A percentile compares a stretch with the other conserved stretches of the same genome.
Conservation (phyloP, 2,888 invertebrate species). For the Lithophane socia region DNA sequence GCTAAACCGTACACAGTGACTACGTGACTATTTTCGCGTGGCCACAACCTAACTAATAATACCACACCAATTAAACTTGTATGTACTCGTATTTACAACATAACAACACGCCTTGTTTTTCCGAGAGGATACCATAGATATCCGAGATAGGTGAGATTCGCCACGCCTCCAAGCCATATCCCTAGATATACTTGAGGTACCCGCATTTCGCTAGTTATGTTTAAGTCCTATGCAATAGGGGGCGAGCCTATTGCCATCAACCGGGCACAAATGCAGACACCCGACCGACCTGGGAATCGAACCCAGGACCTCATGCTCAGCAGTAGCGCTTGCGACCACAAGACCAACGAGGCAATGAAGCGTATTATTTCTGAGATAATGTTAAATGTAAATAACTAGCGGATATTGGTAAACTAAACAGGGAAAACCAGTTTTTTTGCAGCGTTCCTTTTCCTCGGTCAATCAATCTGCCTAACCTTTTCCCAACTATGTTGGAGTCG, state of each 20-base stretch:
- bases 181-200: too few species aligned
- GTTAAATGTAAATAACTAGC: constrained; percentile 21
- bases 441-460: constrained; percentile 15
- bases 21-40: constrained; percentile 66
- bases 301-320: too few species aligned
- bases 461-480: neutral
- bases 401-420: constrained; percentile 1
- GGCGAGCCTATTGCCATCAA: neutral
- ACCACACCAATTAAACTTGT: neutral
- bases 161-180: too few species aligned
- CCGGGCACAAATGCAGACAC: too few species aligned
- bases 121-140: neutral
- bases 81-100: constrained; percentile 5
- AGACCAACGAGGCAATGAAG: neutral
- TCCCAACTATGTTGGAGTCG: too few species aligned
- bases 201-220: neutral
- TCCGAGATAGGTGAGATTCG: too few species aligned
- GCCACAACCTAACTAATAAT: constrained; percentile 41
- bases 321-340: neutral
- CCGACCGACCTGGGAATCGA: too few species aligned
- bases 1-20: constrained; percentile 29
- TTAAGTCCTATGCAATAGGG: too few species aligned
- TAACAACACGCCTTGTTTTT: neutral
- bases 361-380: constrained; percentile 4
- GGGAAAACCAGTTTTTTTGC: constrained; percentile 33